Evolutionary conservation across 2,797 vertebrate genomes (phyloP).

Genomic region (Urophycis tenuis): DNA sequence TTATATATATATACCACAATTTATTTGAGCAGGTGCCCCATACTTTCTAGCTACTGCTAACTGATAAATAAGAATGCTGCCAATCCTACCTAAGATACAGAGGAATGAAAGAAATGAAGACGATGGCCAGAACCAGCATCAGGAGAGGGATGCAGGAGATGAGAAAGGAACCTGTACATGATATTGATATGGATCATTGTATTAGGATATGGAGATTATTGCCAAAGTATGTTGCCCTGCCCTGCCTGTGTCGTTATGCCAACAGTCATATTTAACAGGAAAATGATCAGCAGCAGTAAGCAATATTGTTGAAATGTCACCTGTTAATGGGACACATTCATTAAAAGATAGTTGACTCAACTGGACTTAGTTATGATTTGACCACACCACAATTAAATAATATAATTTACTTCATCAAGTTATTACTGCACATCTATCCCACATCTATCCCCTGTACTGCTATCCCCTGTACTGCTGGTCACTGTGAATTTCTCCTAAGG

Average conservation of each 20-base stretch:
- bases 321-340: neutral
- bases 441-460: no score
- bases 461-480: no score
- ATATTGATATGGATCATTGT: neutral
- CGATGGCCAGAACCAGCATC: conserved; percentile 41
- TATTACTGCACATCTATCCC: no score
- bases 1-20: conserved; percentile 1
- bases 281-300: neutral
- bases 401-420: no score
- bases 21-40: neutral
- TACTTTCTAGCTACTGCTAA: conserved; percentile 42
- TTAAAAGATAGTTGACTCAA: neutral
- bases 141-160: conserved; percentile 41
- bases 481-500: no score
- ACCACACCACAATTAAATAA: no score
- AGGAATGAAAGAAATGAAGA: conserved; percentile 43
- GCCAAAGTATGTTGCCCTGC: no score
- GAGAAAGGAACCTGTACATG: conserved; percentile 50
- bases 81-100: conserved; percentile 52
- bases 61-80: neutral
- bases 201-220: neutral
- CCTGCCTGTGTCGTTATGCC: conserved; percentile 33
- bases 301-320: neutral
- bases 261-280: neutral
- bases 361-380: conserved; percentile 2